Evolutionary conservation across 2,113 vertebrate species (phyloP).

Genomic region (Piprites chloris): DNA sequence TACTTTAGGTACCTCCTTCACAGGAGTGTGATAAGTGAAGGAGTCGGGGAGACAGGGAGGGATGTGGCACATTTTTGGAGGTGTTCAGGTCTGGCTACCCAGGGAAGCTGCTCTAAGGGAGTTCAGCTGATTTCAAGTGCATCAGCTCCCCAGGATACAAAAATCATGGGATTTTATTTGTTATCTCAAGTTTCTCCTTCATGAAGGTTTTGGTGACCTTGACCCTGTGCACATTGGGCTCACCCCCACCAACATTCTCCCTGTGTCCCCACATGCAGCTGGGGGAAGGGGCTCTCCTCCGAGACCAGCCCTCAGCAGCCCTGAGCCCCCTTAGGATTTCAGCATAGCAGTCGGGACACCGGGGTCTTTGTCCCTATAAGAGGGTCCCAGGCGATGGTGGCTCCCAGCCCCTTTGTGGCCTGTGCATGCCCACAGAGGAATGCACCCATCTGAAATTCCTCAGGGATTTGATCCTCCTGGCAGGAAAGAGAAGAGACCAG

Average conservation of each 20-base stretch:
- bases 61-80: background rate
- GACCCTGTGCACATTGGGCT: background rate
- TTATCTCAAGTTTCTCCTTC: background rate
- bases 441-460: background rate
- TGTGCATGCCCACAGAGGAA: background rate
- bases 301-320: background rate
- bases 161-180: background rate
- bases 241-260: background rate
- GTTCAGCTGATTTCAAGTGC: background rate
- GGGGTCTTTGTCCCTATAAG: background rate
- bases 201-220: background rate
- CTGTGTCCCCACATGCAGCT: background rate
- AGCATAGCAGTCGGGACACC: fast-evolving
- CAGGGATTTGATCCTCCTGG: constrained; percentile 15
- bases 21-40: fast-evolving
- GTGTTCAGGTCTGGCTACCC: background rate
- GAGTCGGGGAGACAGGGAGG: background rate
- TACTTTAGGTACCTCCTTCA: background rate
- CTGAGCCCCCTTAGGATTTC: background rate
- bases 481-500: background rate
- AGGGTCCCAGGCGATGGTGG: background rate
- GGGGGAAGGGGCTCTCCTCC: background rate
- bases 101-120: background rate
- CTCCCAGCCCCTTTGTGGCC: background rate
- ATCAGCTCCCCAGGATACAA: fast-evolving